Conservation (phyloP, 1,140 invertebrate species). For the Anadara kagoshimensis region DNA sequence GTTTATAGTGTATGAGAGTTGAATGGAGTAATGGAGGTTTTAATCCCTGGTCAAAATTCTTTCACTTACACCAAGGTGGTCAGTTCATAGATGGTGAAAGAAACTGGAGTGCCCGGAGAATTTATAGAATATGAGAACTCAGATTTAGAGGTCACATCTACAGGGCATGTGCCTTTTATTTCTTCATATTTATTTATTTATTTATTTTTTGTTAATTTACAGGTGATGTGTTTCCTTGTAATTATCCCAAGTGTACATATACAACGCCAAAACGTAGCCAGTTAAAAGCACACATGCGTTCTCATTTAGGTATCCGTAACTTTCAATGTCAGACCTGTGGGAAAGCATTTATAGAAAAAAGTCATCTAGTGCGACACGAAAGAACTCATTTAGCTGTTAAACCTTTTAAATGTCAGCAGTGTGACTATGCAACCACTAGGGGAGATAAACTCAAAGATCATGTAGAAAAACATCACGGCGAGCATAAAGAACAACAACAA, state of each 20-base stretch:
- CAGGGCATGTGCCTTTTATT: neutral
- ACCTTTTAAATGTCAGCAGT: conserved; percentile 76
- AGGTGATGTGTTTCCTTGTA: conserved; percentile 79
- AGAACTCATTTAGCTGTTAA: conserved; percentile 80
- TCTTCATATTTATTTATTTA: neutral
- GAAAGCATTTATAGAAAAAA: conserved; percentile 81
- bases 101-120: neutral
- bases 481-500: conserved; percentile 74
- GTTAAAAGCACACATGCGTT: conserved; percentile 80
- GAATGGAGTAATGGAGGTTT: too few species aligned
- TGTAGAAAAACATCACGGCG: conserved; percentile 79
- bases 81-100: neutral
- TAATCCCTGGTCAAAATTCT: too few species aligned
- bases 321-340: conserved; percentile 80
- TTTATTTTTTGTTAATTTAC: conserved; percentile 39
- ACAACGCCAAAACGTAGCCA: conserved; percentile 81
- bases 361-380: conserved; percentile 80
- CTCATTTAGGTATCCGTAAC: conserved; percentile 79
- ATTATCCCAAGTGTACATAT: conserved; percentile 80
- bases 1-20: too few species aligned
- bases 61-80: neutral
- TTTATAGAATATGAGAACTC: neutral
- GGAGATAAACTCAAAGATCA: conserved; percentile 83
- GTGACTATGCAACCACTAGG: conserved; percentile 80
- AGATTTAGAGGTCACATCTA: neutral